phyloP scores from a whole-genome alignment of 2,113 vertebrate species.

The Ibidorhyncha struthersii region DNA sequence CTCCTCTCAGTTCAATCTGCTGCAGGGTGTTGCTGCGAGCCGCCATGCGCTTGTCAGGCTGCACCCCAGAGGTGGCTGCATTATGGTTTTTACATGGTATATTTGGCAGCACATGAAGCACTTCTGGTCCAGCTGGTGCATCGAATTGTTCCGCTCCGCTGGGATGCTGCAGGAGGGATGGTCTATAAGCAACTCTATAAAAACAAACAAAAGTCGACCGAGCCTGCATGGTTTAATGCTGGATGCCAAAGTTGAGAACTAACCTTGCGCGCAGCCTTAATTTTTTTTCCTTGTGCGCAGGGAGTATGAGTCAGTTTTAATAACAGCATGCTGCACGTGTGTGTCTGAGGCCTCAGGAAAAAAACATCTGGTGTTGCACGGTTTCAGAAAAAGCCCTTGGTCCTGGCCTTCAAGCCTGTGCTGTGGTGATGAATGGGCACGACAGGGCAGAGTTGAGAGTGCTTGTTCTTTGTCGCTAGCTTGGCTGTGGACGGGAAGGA shows the following conservation, averaged over 20 bases:
- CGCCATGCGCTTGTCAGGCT: neutral
- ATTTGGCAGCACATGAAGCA: constrained; percentile 30
- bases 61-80: constrained; percentile 15
- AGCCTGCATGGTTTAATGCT: neutral
- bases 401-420: neutral
- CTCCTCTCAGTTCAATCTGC: neutral
- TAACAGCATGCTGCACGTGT: constrained; percentile 27
- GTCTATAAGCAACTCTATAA: neutral
- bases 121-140: neutral
- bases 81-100: neutral
- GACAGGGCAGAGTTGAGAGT: neutral
- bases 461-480: rapidly evolving
- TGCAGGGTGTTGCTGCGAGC: constrained; percentile 7
- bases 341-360: constrained; percentile 23
- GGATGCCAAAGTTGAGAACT: neutral
- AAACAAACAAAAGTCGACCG: neutral
- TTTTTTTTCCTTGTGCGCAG: neutral
- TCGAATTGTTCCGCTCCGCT: neutral
- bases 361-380: neutral
- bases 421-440: neutral
- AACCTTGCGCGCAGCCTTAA: neutral
- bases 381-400: neutral
- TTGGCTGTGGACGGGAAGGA: neutral
- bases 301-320: constrained; percentile 32
- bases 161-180: neutral